These are phyloP conservation scores for Diuraphis noxia DNA, from an alignment of 1,140 invertebrate genomes.

Conservation along the genomic window DNA sequence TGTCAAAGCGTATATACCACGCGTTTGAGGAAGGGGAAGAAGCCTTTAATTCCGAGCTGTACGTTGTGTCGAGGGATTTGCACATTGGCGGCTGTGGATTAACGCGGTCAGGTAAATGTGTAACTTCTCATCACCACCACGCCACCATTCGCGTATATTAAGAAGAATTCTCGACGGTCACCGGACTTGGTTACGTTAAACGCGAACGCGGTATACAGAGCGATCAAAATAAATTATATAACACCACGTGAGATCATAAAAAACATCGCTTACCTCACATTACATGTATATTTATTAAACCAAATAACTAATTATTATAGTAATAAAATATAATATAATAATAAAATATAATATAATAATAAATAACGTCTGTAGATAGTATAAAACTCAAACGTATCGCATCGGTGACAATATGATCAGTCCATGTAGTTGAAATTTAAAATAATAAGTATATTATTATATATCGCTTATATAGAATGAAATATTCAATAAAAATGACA, in stretches of 20 bases:
- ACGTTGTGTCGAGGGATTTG: slow-evolving; percentile 29
- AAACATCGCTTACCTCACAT: too few species aligned
- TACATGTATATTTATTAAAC: too few species aligned
- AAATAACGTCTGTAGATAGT: not conserved
- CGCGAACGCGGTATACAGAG: not conserved
- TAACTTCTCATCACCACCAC: slow-evolving; percentile 11
- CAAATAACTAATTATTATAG: too few species aligned
- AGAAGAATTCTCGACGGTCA: not conserved
- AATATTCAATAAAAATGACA: not conserved
- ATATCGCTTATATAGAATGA: not conserved
- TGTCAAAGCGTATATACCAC: not conserved
- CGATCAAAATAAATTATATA: not conserved
- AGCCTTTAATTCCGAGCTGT: not conserved
- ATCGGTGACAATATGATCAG: not conserved
- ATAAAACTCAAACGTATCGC: not conserved
- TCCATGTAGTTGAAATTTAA: not conserved
- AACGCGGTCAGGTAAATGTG: slow-evolving; percentile 35
- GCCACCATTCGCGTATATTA: not conserved
- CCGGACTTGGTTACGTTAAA: not conserved
- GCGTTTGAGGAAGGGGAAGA: too few species aligned
- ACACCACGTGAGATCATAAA: not conserved
- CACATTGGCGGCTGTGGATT: slow-evolving; percentile 27
- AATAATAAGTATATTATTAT: too few species aligned
- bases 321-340: too few species aligned
- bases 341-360: too few species aligned